Conservation (phyloP, 2,888 invertebrate species). For the Phaonia tiefii region DNA sequence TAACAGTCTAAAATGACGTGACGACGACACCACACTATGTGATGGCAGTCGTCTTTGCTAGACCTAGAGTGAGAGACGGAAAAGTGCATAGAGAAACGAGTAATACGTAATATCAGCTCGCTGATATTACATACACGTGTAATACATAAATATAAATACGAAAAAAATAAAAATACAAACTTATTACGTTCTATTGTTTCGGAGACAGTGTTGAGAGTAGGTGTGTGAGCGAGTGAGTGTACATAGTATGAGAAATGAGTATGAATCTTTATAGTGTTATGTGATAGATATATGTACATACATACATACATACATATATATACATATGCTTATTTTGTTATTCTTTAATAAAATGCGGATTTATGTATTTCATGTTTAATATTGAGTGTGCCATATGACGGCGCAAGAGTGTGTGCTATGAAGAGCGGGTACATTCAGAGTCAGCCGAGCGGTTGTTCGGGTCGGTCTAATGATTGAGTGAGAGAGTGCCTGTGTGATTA, state of each 20-base stretch:
- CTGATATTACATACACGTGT: conserved; percentile 42
- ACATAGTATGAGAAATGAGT: no score
- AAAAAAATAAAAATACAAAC: not conserved
- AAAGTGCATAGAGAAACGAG: not conserved
- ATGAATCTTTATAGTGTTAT: not conserved
- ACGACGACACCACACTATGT: not conserved
- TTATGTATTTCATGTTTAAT: conserved; percentile 24
- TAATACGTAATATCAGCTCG: not conserved
- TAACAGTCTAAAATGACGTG: not conserved
- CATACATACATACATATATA: conserved; percentile 8
- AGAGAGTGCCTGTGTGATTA: conserved; percentile 10
- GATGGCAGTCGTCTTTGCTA: not conserved
- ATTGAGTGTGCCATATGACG: not conserved
- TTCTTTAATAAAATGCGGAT: conserved; percentile 28
- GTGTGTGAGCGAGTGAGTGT: not conserved
- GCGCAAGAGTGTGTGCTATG: not conserved
- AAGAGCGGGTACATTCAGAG: not conserved
- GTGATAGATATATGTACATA: conserved; percentile 15
- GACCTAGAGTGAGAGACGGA: not conserved
- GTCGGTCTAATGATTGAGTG: not conserved
- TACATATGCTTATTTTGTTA: conserved; percentile 6
- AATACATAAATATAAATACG: conserved; percentile 9
- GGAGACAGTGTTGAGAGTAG: no score
- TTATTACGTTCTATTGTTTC: conserved; percentile 27
- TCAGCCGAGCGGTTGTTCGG: not conserved